Conservation (phyloP, 2,797 vertebrate genomes). For the Silurus lanzhouensis region DNA sequence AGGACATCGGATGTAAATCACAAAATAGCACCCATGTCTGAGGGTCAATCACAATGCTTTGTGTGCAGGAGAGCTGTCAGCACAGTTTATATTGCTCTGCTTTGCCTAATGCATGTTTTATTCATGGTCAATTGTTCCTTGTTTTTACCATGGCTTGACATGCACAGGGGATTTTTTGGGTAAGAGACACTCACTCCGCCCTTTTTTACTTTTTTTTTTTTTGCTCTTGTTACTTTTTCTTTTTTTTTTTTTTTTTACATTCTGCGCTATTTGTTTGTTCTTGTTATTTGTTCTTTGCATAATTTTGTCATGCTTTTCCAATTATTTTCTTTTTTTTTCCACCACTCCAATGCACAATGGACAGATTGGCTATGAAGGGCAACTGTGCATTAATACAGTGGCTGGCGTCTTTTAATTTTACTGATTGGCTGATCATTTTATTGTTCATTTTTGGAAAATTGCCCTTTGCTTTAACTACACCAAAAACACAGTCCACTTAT, state of each 20-base stretch:
- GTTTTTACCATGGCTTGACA: constrained; percentile 77
- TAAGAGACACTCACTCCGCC: constrained; percentile 74
- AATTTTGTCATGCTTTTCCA: neutral
- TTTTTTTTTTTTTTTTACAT: neutral
- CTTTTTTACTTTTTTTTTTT: neutral
- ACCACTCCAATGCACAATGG: neutral
- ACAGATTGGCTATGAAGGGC: neutral
- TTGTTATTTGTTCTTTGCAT: neutral
- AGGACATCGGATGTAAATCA: neutral
- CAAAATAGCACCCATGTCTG: neutral
- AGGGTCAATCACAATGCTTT: neutral
- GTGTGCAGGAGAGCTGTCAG: neutral
- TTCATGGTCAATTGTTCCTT: constrained; percentile 63
- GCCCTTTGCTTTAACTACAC: neutral
- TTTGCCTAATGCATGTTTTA: constrained; percentile 30
- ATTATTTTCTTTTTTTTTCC: neutral
- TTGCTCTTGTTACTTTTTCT: neutral
- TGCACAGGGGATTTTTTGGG: constrained; percentile 84
- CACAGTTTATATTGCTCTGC: neutral
- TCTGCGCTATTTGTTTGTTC: neutral
- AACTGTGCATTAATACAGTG: neutral
- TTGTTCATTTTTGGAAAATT: neutral
- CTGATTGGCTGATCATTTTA: neutral
- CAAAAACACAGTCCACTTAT: neutral
- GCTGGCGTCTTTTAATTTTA: neutral